Evolutionary conservation across 2,888 invertebrate genomes (phyloP).

Genomic region (Leucania comma): DNA sequence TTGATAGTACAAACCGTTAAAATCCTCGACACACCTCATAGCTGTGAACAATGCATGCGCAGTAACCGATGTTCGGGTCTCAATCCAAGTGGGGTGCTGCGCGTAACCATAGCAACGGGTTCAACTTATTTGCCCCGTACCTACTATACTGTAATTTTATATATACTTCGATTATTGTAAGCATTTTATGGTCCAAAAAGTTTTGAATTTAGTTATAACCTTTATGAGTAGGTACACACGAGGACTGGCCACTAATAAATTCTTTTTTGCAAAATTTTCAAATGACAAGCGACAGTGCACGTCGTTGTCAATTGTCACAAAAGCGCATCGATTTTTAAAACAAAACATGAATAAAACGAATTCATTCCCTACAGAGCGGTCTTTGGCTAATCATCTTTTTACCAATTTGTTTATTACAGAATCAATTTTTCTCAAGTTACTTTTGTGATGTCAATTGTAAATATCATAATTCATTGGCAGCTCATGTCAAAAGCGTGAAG

Average conservation of each 20-base stretch:
- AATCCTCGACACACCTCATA: too few relatives aligned
- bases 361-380: slow-evolving; percentile 74
- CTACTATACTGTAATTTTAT: too few relatives aligned
- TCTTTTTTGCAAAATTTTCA: slow-evolving; percentile 80
- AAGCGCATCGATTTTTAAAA: slow-evolving; percentile 85
- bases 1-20: too few relatives aligned
- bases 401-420: slow-evolving; percentile 58
- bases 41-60: too few relatives aligned
- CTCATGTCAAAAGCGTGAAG: slow-evolving; percentile 77
- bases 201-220: too few relatives aligned
- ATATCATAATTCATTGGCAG: slow-evolving; percentile 71
- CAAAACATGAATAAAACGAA: slow-evolving; percentile 73
- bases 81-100: too few relatives aligned
- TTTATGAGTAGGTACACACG: slow-evolving; percentile 7
- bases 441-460: slow-evolving; percentile 70
- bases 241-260: slow-evolving; percentile 58
- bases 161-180: too few relatives aligned
- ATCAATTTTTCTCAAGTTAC: slow-evolving; percentile 57
- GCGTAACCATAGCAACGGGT: too few relatives aligned
- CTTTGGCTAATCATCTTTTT: slow-evolving; percentile 68
- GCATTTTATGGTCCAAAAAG: too few relatives aligned
- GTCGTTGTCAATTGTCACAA: slow-evolving; percentile 87
- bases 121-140: too few relatives aligned
- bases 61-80: too few relatives aligned
- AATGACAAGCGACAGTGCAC: slow-evolving; percentile 83